Evolutionary conservation across 1,140 invertebrate genomes (phyloP), one percentile per base, ranked within the genome.

Genomic region (Cotesia chilonis): DNA sequence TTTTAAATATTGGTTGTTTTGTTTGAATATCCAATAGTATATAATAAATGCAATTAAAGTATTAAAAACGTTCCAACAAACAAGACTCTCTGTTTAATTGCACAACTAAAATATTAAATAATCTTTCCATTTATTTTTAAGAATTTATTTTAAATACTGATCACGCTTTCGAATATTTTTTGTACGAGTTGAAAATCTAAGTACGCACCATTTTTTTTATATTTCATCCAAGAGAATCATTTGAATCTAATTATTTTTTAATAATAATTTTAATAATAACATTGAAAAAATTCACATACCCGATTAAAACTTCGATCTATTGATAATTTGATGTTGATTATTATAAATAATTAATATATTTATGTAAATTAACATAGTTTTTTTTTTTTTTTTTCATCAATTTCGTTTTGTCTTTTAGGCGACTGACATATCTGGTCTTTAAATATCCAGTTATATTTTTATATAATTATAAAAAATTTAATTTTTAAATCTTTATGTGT

Each of bases 161-260:
- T 70, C 69, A 70, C 37, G 37, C 61, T n/a, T 36, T 36, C 14
- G 52, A 70, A 70, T 70, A 63, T 70, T 20, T 52, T 70, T 70
- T 70, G 69, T 70, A 70, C 60, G 61, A 57, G 41, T 35, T 70
- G 69, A 52, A 47, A 10, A 47, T 70, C 41, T 70, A 70, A 70
- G 47, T 70, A 70, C 69, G 47, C 60, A 63, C 20, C 38, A 70
- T 60, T 60, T 17, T 12, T 37, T 59, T 36, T 36, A 20, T 36
- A 60, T 17, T 41, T 70, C 7, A 10, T 47, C 10, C 10, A 61
- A 17, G 37, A 60, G 47, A 47, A 70, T 47, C 47, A 60, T 47
- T 41, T 17, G 51, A 61, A 57, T 57, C 20, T 20, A 9, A 20
- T 14, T 20, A 6, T 14, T 57, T 57, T 57, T 12, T 20, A 41